Conservation (phyloP, 2,797 vertebrate species). For the Sparus aurata region DNA sequence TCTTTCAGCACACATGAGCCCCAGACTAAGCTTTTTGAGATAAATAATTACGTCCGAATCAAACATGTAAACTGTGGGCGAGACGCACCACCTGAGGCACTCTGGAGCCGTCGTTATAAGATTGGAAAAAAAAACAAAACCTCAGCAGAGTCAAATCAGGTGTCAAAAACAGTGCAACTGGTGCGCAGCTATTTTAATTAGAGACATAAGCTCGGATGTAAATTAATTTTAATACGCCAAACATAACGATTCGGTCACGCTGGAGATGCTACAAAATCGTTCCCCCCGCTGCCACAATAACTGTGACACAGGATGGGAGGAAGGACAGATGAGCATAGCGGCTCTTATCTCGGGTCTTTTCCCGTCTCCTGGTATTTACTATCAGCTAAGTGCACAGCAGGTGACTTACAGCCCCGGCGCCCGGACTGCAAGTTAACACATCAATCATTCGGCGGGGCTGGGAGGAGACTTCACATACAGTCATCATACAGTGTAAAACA, state of each 20-base stretch:
- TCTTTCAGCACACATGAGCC: slow-evolving; percentile 60
- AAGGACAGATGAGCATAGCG: slow-evolving; percentile 53
- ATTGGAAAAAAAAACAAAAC: slow-evolving; percentile 11
- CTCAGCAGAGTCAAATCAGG: slow-evolving; percentile 30
- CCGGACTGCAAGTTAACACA: slow-evolving; percentile 61
- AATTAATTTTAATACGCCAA: slow-evolving; percentile 38
- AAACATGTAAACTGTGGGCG: slow-evolving; percentile 64
- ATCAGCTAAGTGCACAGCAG: slow-evolving; percentile 65
- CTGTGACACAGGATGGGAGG: slow-evolving; percentile 35
- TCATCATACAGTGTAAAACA: slow-evolving; percentile 43
- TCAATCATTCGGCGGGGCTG: slow-evolving; percentile 59
- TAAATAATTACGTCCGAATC: slow-evolving; percentile 77
- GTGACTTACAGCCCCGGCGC: slow-evolving; percentile 60
- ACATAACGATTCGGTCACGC: not conserved
- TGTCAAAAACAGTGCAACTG: slow-evolving; percentile 46
- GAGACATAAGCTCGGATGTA: slow-evolving; percentile 4
- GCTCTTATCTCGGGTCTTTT: slow-evolving; percentile 66
- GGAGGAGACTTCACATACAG: slow-evolving; percentile 48
- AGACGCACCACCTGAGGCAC: slow-evolving; percentile 63
- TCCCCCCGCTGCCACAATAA: slow-evolving; percentile 44
- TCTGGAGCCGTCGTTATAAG: not conserved
- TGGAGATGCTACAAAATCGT: slow-evolving; percentile 28
- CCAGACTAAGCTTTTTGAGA: slow-evolving; percentile 58
- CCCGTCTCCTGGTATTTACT: slow-evolving; percentile 71
- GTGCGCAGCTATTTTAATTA: slow-evolving; percentile 50